Base-by-base conservation (phyloP, 2,888 invertebrate genomes). In the Polyommatus iphigenia region DNA sequence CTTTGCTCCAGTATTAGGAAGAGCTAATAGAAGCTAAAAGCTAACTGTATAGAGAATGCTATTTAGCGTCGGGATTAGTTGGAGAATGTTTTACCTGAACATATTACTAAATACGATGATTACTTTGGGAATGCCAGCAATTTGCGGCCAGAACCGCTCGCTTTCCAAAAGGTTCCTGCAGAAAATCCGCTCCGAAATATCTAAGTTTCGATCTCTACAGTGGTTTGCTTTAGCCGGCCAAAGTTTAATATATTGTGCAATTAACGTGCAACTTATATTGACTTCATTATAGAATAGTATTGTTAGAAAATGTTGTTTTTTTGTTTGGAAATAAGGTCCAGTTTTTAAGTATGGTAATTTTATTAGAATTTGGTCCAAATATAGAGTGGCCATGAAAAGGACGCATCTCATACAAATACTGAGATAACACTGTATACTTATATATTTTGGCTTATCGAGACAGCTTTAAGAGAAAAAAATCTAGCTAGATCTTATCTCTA, bases 101-200 rank as follows among this genome's bases (percentile, higher is more conserved):
- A 79, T 78, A 79, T 81, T 79, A 76, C 79, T 79, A 59, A 79
- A 79, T 81, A 79, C 77, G 78, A 78, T 80, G 67, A 62, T 79
- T 79, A 75, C 36, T 77, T 62, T 78, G 79, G 79, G 80, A 80
- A 81, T 76, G 78, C 71, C 41, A 76, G 79, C 78, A 78, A 59
- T 79, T 79, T 80, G 81, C 79, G 80, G 77, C 76, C 77, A 77
- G 78, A 79, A 62, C 50, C 79, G 76, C 77, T 67, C 73, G 79
- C 76, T 76, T 73, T 77, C 77, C 78, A 79, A 80, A 80, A 79
- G 81, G 82, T 80, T 82, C 81, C 82, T 77, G 78, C 36, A 57
- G 77, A 80, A 78, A 77, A 80, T 80, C 80, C 72, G 73, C 54
- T 59, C 59, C 62, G 59, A 78, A 78, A 78, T 78, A 73, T 73